Evolutionary conservation across 2,113 vertebrate genomes (phyloP).

Genomic region (Pleuronectes platessa): DNA sequence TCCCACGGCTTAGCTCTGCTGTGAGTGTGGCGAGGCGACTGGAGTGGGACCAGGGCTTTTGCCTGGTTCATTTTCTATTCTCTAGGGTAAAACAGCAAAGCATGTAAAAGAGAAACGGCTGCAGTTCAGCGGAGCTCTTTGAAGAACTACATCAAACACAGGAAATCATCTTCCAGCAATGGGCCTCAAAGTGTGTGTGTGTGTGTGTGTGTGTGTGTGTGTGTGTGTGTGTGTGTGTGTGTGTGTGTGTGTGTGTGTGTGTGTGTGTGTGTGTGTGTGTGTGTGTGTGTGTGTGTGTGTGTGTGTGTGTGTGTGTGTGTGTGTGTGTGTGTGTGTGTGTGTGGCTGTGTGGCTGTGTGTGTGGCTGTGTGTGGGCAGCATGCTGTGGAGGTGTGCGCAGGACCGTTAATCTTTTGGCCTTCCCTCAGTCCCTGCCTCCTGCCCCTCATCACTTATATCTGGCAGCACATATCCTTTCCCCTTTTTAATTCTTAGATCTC

Average conservation of each 20-base stretch:
- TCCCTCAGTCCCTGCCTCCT: constrained; percentile 47
- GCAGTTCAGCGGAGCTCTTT: constrained; percentile 76
- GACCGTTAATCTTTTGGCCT: constrained; percentile 67
- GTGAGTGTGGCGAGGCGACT: constrained; percentile 28
- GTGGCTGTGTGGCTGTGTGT: constrained; percentile 15
- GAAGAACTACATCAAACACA: constrained; percentile 82
- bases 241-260: constrained; percentile 20
- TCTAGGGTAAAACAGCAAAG: constrained; percentile 67
- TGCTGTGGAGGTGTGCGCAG: constrained; percentile 61
- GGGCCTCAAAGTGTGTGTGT: constrained; percentile 47
- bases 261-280: constrained; percentile 31
- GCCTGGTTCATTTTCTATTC: constrained; percentile 67
- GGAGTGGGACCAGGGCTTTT: constrained; percentile 54
- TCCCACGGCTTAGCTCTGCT: constrained; percentile 4
- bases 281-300: constrained; percentile 34
- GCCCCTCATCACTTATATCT: constrained; percentile 46
- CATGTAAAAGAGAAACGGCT: constrained; percentile 72
- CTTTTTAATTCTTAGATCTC: constrained; percentile 52
- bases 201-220: constrained; percentile 14
- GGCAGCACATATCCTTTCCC: constrained; percentile 48
- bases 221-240: constrained; percentile 22
- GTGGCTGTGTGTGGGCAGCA: constrained; percentile 12
- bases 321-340: constrained; percentile 29
- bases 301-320: constrained; percentile 20
- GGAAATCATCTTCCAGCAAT: constrained; percentile 65